Evolutionary conservation across 2,888 invertebrate species (phyloP).

Genomic region (Chesias legatella): DNA sequence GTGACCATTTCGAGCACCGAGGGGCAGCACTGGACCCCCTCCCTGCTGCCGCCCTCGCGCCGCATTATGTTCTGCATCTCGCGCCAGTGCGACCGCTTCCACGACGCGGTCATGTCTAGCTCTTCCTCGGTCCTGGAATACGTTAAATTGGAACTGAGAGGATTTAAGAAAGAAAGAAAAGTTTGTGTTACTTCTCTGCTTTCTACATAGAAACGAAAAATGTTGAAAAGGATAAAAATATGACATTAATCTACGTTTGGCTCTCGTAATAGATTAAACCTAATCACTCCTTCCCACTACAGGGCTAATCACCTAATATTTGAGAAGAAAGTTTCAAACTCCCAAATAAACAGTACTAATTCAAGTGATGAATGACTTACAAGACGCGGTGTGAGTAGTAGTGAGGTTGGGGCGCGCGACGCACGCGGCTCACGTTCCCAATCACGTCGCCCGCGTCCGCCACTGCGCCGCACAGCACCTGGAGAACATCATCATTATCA

Average conservation of each 20-base stretch:
- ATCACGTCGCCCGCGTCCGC: slow-evolving; percentile 71
- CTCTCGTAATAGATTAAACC: too few relatives aligned
- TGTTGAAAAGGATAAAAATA: too few relatives aligned
- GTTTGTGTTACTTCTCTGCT: too few relatives aligned
- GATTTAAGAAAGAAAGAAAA: too few relatives aligned
- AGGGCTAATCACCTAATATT: too few relatives aligned
- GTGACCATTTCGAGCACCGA: slow-evolving; percentile 87
- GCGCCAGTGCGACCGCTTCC: slow-evolving; percentile 81
- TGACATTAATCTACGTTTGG: too few relatives aligned
- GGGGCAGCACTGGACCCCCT: slow-evolving; percentile 89
- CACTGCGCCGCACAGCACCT: slow-evolving; percentile 79
- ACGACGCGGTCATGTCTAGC: slow-evolving; percentile 62
- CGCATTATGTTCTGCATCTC: slow-evolving; percentile 83
- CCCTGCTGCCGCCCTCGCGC: slow-evolving; percentile 69
- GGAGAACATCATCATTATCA: too few relatives aligned
- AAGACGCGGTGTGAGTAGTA: slow-evolving; percentile 63
- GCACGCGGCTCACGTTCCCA: slow-evolving; percentile 72
- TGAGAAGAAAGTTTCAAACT: too few relatives aligned
- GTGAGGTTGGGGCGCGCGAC: slow-evolving; percentile 61
- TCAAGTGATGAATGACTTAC: slow-evolving; percentile 40
- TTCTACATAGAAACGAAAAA: too few relatives aligned
- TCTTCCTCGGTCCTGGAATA: slow-evolving; percentile 67
- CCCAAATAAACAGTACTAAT: too few relatives aligned
- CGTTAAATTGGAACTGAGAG: background rate
- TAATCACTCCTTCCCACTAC: too few relatives aligned